Conservation (phyloP, 2,888 invertebrate genomes). For the Amiota communis region DNA sequence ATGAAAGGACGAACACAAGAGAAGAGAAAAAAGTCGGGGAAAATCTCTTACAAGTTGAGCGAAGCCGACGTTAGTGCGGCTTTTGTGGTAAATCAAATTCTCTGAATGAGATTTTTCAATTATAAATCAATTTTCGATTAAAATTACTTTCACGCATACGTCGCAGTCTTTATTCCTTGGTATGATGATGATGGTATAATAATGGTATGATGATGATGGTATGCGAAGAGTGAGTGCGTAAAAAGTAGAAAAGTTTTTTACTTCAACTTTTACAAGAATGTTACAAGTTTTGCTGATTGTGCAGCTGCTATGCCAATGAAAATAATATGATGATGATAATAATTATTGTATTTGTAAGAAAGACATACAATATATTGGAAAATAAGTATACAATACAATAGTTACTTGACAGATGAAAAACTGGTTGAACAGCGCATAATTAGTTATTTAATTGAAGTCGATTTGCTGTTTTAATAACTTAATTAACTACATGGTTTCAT, state of each 20-base stretch:
- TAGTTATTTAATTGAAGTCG: too few relatives aligned
- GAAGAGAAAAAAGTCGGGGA: background rate
- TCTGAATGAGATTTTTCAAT: conserved; percentile 73
- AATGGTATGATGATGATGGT: background rate
- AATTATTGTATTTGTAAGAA: background rate
- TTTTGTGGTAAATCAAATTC: conserved; percentile 71
- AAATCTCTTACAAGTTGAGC: background rate
- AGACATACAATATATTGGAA: background rate
- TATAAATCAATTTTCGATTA: conserved; percentile 74
- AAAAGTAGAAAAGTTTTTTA: background rate
- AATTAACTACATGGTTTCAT: too few relatives aligned
- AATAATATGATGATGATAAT: conserved; percentile 4
- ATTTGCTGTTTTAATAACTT: too few relatives aligned
- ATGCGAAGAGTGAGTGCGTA: background rate
- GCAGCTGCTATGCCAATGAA: background rate
- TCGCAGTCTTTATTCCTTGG: background rate
- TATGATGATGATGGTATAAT: background rate
- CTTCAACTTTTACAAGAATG: conserved; percentile 17
- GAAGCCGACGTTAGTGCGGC: conserved; percentile 52
- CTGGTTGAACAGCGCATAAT: too few relatives aligned
- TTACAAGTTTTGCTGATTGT: conserved; percentile 9
- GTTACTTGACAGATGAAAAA: too few relatives aligned
- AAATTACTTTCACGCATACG: conserved; percentile 72
- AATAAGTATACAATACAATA: too few relatives aligned
- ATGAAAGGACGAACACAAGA: too few relatives aligned